phyloP scores from a whole-genome alignment of 2,113 vertebrate genomes.

The Thamnophis sirtalis region DNA sequence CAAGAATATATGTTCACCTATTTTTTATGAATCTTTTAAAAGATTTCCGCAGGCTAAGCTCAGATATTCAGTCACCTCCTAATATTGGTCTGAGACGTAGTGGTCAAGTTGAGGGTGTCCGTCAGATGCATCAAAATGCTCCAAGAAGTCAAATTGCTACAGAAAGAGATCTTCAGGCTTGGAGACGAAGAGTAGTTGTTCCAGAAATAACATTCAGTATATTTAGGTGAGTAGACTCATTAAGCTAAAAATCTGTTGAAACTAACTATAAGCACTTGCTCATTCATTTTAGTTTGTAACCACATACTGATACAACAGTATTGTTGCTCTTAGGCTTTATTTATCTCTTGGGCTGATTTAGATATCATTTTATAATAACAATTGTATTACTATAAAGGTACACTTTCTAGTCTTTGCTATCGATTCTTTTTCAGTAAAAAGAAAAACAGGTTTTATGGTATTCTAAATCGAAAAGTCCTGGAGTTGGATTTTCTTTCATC shows the following conservation, averaged over 20 bases:
- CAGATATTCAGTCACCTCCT: constrained; percentile 86
- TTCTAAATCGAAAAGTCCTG: background rate
- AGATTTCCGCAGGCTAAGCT: constrained; percentile 84
- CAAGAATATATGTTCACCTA: background rate
- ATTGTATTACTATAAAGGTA: background rate
- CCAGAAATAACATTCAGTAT: constrained; percentile 80
- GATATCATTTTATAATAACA: background rate
- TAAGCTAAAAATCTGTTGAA: background rate
- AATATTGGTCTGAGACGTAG: constrained; percentile 92
- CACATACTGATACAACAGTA: too few species aligned
- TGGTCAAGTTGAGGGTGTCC: constrained; percentile 93
- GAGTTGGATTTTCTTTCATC: background rate
- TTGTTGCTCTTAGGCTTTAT: background rate
- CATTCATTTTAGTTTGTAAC: background rate
- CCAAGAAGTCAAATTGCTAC: constrained; percentile 94
- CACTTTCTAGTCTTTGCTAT: background rate
- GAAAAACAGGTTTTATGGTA: background rate
- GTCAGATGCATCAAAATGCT: constrained; percentile 95
- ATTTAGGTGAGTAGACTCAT: constrained; percentile 73
- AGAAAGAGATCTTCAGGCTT: constrained; percentile 90
- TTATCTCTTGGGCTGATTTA: background rate
- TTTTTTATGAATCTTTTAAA: background rate
- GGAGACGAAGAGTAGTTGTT: constrained; percentile 90
- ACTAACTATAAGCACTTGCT: background rate
- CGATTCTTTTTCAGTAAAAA: background rate